Evolutionary conservation across 2,888 invertebrate genomes (phyloP), one percentile per base, ranked within the genome.

Genomic region (Tipula vernalis): DNA sequence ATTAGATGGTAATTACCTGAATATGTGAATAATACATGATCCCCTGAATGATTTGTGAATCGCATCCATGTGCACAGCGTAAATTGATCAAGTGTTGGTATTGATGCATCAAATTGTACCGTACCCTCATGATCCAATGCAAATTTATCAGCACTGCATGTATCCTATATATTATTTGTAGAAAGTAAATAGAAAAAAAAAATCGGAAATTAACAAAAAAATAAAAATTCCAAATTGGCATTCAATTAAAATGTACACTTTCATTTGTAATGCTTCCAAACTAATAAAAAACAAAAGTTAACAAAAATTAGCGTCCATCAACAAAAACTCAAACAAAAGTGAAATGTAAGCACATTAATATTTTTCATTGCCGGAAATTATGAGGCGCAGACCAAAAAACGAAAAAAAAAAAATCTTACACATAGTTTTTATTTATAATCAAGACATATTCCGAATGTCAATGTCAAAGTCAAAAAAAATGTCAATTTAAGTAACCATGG

Each of bases 31-130:
- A 97, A 90, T 0, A 96, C 96, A 92, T 97, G 97, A 90, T 97
- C 96, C 87, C 95, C 95, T 36, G 94, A 94, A 90, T 97, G 96
- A 89, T 96, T 97, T 89, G 94, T 94, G 90, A 96, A 96, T 89
- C 96, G 96, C 89, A 94, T 94, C 97, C 97, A 97, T 91, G 94
- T 94, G 90, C 97, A 97, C 10, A 97, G 92, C 0, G 96, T 96
- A 90, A 96, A 96, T 90, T 97, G 96, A 89, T 96, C 96, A 88
- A 97, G 90, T 89, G 96, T 95, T 0, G 96, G 96, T 47, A 97
- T 89, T 41, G 93, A 92, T 51, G 93, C 93, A 87, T 95, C 95
- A 90, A 96, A 97, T 89, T 95, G 94, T 87, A 96, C 93, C 89
- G 92, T 95, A 13, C 95, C 92, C 88, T 95, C 95, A 89, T 95